Evolutionary conservation across 2,113 vertebrate genomes (phyloP).

Genomic region (Suncus etruscus): DNA sequence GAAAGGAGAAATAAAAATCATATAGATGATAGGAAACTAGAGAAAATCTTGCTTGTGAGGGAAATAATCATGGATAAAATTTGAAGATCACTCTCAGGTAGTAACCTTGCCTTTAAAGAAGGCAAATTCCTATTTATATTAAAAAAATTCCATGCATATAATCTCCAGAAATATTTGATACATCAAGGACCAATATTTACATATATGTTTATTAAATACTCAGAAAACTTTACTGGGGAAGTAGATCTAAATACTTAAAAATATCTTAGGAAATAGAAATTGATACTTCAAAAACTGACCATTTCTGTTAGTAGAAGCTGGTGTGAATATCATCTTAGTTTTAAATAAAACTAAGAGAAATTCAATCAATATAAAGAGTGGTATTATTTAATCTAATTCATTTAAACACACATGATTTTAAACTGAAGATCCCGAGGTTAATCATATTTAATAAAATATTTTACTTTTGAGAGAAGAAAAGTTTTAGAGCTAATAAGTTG

Average conservation of each 20-base stretch:
- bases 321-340: not conserved
- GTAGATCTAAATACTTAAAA: not conserved
- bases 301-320: not conserved
- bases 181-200: not conserved
- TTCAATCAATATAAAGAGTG: not conserved
- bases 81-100: not conserved
- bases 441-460: conserved; percentile 26
- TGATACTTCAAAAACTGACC: not conserved
- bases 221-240: not conserved
- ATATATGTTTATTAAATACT: not conserved
- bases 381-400: conserved; percentile 39
- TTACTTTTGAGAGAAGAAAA: conserved; percentile 33
- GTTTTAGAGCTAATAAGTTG: conserved; percentile 6
- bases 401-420: conserved; percentile 46
- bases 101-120: not conserved
- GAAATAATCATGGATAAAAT: no score
- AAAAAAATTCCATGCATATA: not conserved
- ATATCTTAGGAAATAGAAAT: not conserved
- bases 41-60: not conserved
- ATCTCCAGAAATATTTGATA: conserved; percentile 12
- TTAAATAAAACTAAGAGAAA: conserved; percentile 26
- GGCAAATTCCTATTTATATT: not conserved
- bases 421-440: conserved; percentile 22
- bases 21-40: not conserved
- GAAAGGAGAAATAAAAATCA: not conserved